Conservation (phyloP, 2,113 vertebrate species). For the Galbula dea region DNA sequence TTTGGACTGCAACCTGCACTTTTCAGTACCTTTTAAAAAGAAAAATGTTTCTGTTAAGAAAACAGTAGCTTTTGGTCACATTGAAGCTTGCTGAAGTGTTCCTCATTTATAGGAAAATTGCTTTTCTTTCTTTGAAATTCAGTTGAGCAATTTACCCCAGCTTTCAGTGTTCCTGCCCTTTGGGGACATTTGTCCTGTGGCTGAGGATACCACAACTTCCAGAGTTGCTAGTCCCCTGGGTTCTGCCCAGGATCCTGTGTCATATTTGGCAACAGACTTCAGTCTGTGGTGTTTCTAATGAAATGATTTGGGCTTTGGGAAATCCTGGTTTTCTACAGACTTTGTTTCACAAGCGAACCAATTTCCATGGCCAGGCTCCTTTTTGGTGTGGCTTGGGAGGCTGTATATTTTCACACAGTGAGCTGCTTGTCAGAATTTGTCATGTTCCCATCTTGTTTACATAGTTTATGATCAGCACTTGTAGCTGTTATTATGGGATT, state of each 20-base stretch:
- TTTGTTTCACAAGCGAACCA: slow-evolving; percentile 48
- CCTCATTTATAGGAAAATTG: background rate
- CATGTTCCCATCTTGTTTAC: background rate
- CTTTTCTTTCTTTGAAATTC: slow-evolving; percentile 31
- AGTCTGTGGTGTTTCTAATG: background rate
- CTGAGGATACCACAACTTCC: slow-evolving; percentile 37
- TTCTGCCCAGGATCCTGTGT: background rate
- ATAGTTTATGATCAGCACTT: background rate
- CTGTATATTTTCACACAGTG: background rate
- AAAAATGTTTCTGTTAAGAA: too few species aligned
- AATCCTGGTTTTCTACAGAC: slow-evolving; percentile 24
- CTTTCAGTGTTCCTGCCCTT: slow-evolving; percentile 12
- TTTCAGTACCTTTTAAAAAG: background rate
- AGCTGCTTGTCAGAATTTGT: background rate
- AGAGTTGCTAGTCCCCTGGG: background rate
- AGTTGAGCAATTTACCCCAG: background rate
- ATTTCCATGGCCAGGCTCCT: background rate
- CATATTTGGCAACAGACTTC: background rate
- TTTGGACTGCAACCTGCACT: background rate
- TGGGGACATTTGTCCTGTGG: background rate
- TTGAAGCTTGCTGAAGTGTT: background rate
- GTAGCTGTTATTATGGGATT: background rate
- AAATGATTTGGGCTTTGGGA: slow-evolving; percentile 7
- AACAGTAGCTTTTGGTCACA: background rate
- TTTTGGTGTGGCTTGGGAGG: background rate